A percentile compares a stretch with the other conserved stretches of the same genome.
Conservation (phyloP, 2,797 vertebrate genomes). For the Phataginus tricuspis region DNA sequence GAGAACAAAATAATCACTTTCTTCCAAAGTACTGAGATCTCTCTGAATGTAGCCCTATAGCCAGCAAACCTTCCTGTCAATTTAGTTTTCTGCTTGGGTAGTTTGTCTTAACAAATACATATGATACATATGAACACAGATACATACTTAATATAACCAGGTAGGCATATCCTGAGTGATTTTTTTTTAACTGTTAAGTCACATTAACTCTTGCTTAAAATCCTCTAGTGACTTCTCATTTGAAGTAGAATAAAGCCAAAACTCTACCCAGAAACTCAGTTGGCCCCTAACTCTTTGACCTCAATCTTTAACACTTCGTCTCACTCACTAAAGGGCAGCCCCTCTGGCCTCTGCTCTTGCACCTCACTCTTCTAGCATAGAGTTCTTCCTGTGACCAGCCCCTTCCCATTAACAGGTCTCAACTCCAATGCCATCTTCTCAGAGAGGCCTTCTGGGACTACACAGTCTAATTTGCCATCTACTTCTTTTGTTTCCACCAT, state of each 20-base stretch:
- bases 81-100: not conserved
- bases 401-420: not conserved
- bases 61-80: not conserved
- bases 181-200: not conserved
- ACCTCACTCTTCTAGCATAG: not conserved
- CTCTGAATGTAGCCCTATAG: not conserved
- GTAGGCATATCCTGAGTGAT: not conserved
- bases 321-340: not conserved
- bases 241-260: constrained; percentile 1
- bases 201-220: not conserved
- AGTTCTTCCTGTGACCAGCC: not conserved
- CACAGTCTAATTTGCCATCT: not conserved
- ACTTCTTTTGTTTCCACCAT: not conserved
- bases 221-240: not conserved
- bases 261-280: not conserved
- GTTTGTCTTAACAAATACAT: not conserved
- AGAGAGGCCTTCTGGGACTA: not conserved
- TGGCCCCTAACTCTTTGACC: not conserved
- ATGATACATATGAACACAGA: not conserved
- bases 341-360: not conserved
- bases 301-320: not conserved
- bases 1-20: not conserved
- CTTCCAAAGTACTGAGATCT: not conserved
- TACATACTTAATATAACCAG: not conserved
- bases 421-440: not conserved